These are phyloP conservation scores for Danionella dracula DNA, from an alignment of 2,797 vertebrate genomes.

Conservation along the genomic window DNA sequence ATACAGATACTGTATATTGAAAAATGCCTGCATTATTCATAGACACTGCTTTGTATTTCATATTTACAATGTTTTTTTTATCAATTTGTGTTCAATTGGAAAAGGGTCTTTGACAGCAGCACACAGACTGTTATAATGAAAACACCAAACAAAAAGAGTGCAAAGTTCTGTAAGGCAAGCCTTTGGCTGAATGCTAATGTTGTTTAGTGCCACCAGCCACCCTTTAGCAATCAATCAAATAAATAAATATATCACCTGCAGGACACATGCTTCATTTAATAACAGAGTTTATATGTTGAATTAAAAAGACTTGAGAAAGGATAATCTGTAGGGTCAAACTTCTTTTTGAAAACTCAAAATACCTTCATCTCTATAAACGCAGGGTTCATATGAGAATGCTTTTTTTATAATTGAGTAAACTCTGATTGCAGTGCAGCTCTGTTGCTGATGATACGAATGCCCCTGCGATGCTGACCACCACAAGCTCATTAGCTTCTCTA, in stretches of 20 bases:
- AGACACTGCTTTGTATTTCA: no score
- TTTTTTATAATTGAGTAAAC: slow-evolving; percentile 21
- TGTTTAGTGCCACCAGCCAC: not conserved
- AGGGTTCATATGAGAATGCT: not conserved
- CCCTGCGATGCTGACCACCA: slow-evolving; percentile 24
- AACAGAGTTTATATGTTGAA: not conserved
- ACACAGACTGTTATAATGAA: no score
- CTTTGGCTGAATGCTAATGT: not conserved
- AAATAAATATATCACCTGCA: not conserved
- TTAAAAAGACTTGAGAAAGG: not conserved
- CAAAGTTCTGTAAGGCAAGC: not conserved
- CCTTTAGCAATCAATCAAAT: not conserved
- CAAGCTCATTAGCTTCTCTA: slow-evolving; percentile 32
- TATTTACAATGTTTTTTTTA: not conserved
- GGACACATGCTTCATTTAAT: not conserved
- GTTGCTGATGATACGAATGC: slow-evolving; percentile 14
- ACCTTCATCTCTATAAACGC: no score
- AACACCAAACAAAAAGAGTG: no score
- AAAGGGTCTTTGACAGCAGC: not conserved
- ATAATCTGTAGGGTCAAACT: not conserved
- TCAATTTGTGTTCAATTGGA: not conserved
- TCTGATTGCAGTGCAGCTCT: not conserved
- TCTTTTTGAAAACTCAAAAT: no score
- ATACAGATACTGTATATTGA: no score
- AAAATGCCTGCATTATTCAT: no score